Evolutionary conservation across 2,797 vertebrate species (phyloP).

Genomic region (Oreortyx pictus): DNA sequence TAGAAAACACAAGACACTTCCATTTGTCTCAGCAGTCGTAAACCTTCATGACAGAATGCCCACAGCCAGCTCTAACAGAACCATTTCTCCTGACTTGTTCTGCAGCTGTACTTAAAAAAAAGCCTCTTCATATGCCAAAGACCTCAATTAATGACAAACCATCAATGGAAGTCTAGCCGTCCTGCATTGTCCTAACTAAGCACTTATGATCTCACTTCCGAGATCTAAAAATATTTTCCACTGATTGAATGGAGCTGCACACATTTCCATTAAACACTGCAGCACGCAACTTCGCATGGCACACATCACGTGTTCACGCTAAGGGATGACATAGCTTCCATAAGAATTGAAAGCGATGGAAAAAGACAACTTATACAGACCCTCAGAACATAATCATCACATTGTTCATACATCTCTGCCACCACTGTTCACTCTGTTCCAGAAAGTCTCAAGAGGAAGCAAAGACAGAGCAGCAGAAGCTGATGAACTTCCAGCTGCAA

Average conservation of each 20-base stretch:
- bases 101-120: not conserved
- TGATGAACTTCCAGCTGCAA: conserved; percentile 43
- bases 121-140: not conserved
- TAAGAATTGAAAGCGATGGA: conserved; percentile 39
- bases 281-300: not conserved
- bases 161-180: not conserved
- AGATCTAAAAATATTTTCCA: not conserved
- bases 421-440: conserved; percentile 27
- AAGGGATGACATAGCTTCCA: conserved; percentile 48
- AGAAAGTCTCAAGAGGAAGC: conserved; percentile 42
- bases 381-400: not conserved
- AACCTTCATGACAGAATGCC: not conserved
- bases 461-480: conserved; percentile 18
- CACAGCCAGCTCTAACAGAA: not conserved
- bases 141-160: not conserved
- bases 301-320: not conserved
- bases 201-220: not conserved
- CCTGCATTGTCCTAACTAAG: not conserved
- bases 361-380: conserved; percentile 51
- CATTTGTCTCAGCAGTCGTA: not conserved
- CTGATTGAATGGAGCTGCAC: not conserved
- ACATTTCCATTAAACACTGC: not conserved
- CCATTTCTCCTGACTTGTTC: not conserved
- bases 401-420: conserved; percentile 40
- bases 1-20: not conserved